Percentiles rank a stretch among this genome's conserved stretches.
Conservation (phyloP, 2,113 vertebrate genomes). For the Dromaius novaehollandiae region DNA sequence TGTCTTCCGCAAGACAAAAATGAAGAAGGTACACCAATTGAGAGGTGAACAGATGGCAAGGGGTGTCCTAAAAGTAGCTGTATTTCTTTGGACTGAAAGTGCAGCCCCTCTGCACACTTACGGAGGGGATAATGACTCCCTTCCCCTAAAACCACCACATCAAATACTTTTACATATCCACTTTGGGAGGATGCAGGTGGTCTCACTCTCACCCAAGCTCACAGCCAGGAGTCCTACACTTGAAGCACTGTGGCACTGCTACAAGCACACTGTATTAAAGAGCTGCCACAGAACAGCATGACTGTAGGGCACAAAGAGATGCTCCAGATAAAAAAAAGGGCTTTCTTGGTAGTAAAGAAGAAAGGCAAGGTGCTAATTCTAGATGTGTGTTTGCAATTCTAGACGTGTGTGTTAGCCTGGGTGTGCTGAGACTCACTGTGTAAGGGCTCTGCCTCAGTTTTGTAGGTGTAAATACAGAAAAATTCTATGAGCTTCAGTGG, state of each 20-base stretch:
- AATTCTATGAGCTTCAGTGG: background rate
- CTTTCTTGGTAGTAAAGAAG: too few relatives aligned
- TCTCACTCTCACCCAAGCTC: background rate
- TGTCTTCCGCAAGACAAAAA: background rate
- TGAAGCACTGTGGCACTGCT: background rate
- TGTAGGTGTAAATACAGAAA: background rate
- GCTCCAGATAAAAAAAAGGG: background rate
- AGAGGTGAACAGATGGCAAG: background rate
- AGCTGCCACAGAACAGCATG: background rate
- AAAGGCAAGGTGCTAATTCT: background rate
- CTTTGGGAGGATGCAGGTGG: background rate
- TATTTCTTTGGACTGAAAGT: background rate
- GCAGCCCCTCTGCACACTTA: rapidly evolving
- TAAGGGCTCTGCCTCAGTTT: background rate
- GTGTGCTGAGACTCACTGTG: background rate
- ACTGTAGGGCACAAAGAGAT: background rate
- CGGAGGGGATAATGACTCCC: background rate
- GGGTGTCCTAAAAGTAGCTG: background rate
- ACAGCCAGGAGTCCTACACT: background rate
- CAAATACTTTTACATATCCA: background rate
- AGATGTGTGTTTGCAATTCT: background rate
- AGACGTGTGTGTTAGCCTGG: background rate
- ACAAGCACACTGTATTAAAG: background rate
- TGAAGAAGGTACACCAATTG: background rate
- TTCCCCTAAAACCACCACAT: rapidly evolving